phyloP scores from a whole-genome alignment of 2,797 vertebrate genomes.

The Alcedo atthis region DNA sequence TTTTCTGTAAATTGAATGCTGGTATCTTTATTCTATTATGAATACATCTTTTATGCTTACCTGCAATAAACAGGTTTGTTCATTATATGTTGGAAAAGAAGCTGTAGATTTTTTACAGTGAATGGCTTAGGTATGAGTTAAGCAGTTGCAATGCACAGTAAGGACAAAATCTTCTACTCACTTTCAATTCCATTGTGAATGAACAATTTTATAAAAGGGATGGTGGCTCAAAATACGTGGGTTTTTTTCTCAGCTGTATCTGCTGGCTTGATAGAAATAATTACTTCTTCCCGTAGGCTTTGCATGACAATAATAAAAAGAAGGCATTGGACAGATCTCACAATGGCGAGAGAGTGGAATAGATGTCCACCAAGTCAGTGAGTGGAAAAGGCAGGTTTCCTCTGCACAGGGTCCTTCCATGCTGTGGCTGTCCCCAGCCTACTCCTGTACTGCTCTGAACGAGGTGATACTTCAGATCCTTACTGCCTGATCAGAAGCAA shows the following conservation, averaged over 20 bases:
- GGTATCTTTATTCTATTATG: neutral
- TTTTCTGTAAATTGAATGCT: neutral
- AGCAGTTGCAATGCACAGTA: neutral
- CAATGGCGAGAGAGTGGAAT: neutral
- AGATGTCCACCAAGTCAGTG: neutral
- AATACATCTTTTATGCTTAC: neutral
- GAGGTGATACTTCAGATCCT: neutral
- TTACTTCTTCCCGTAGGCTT: neutral
- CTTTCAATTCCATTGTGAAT: neutral
- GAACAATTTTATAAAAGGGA: neutral
- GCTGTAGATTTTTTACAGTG: neutral
- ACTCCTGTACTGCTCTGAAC: neutral
- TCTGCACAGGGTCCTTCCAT: fast-evolving
- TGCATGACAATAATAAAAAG: neutral
- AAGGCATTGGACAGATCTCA: neutral
- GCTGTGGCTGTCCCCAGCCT: neutral
- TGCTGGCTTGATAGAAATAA: neutral
- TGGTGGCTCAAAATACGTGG: neutral
- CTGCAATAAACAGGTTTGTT: neutral
- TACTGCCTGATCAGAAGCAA: neutral
- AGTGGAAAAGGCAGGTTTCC: neutral
- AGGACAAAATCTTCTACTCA: neutral
- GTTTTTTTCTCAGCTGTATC: neutral
- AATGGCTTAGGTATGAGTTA: neutral
- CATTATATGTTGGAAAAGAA: neutral